Conservation (phyloP, 1,140 invertebrate genomes). For the Latrodectus geometricus region DNA sequence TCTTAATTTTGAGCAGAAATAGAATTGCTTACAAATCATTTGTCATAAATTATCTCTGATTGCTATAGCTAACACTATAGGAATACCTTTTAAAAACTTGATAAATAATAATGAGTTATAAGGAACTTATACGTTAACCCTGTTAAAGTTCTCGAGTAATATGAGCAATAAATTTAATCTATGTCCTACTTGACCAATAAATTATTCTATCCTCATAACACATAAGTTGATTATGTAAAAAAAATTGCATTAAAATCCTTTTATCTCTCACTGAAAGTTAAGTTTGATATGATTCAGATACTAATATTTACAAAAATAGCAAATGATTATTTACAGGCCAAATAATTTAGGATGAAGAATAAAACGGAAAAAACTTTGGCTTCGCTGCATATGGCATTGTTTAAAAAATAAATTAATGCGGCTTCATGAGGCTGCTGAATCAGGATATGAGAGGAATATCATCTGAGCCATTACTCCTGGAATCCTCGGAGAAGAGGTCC, state of each 20-base stretch:
- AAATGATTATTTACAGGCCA: background rate
- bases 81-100: background rate
- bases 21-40: too few relatives aligned
- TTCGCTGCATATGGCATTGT: background rate
- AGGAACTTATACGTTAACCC: conserved; percentile 11
- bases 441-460: conserved; percentile 23
- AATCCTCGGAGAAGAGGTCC: conserved; percentile 31
- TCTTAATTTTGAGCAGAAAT: too few relatives aligned
- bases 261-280: background rate
- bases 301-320: background rate
- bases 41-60: too few relatives aligned
- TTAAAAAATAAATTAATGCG: background rate
- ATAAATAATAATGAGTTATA: background rate
- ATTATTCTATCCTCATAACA: background rate
- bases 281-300: background rate
- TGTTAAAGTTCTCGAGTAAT: background rate
- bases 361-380: conserved; percentile 36
- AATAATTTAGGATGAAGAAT: conserved; percentile 10
- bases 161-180: background rate
- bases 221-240: background rate
- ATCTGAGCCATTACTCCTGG: background rate
- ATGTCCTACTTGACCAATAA: background rate
- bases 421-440: background rate
- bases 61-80: background rate
- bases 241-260: background rate